Base-by-base conservation (phyloP, 2,888 invertebrate genomes). In the Antitype chi region DNA sequence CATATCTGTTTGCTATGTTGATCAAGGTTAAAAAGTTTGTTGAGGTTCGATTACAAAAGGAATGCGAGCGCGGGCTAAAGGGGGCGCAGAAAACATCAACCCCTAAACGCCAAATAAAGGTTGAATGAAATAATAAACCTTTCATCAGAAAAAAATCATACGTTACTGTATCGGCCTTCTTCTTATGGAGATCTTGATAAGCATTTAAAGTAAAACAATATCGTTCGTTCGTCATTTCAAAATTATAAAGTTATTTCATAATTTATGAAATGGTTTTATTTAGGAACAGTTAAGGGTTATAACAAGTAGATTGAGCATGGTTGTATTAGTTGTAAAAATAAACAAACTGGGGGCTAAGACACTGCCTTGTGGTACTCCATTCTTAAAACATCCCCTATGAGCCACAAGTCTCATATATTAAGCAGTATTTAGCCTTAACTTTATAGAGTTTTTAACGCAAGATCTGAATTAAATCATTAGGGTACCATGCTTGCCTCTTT, bases 11-110 rank as follows among this genome's bases (percentile, higher is more conserved):
- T 60, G 20, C 15, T 52, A 63, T 49, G 38, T 63, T 59, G 59
- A 32, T 68, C 52, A 57, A 80, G 74, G 62, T 57, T 52, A 74
- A 62, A 79, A 68, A 74, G n/a, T 57, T 63, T 74, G 43, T 47
- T 67, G 17, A 55, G 80, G 74, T 80, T 66, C 23, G 11, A 74
- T 15, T 43, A 67, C 49, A 79, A 79, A 79, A 74, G 23, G 43
- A 75, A 75, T 63, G 62, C 32, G 47, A 73, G 43, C n/a, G n/a
- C 15, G 32, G 47, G 25, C 47, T 47, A 32, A 25, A 60, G 73
- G 53, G 53, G 25, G 47, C 32, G 73, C 62, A 64, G 32, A 79
- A 64, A 66, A 73, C 32, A 57, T 66, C 66, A 66, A 66, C 80
- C 80, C 49, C 47, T 74, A 47, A 75, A 67, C 38, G 67, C 15